These are phyloP conservation scores for Esperia sulphurella DNA, from an alignment of 2,888 invertebrate genomes.

Conservation along the genomic window DNA sequence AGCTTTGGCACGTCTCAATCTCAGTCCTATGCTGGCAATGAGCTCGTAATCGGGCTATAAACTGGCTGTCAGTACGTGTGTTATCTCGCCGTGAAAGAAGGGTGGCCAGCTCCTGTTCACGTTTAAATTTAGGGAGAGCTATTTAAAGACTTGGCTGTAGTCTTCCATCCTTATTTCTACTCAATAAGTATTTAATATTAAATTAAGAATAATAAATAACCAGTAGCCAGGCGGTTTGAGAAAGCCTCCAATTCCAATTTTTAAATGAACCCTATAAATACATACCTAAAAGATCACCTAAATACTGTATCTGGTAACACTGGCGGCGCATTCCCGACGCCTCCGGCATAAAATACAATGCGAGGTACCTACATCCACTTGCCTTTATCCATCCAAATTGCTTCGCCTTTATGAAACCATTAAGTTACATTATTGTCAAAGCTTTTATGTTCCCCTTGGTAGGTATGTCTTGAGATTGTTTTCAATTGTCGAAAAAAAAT, in stretches of 20 bases:
- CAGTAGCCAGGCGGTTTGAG: too few species aligned
- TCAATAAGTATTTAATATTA: too few species aligned
- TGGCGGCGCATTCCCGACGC: background rate
- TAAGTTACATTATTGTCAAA: constrained; percentile 39
- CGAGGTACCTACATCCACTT: constrained; percentile 18
- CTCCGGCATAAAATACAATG: constrained; percentile 23
- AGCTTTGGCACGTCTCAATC: background rate
- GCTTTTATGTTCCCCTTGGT: constrained; percentile 33
- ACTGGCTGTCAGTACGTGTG: background rate
- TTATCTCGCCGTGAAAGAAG: too few species aligned
- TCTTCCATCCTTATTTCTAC: too few species aligned
- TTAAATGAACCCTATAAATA: background rate
- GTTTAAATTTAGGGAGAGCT: too few species aligned
- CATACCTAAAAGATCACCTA: background rate
- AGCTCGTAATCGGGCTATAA: constrained; percentile 10
- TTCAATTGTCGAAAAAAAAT: constrained; percentile 3
- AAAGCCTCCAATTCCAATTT: too few species aligned
- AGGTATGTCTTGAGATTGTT: constrained; percentile 12
- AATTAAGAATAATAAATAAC: too few species aligned
- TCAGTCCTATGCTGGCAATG: background rate
- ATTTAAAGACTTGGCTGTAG: too few species aligned
- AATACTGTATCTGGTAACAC: background rate
- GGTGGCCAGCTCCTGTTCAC: too few species aligned
- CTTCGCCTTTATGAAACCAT: constrained; percentile 36
- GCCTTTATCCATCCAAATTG: constrained; percentile 41